Base-by-base conservation (phyloP, 2,888 invertebrate genomes). In the Spodoptera littoralis region DNA sequence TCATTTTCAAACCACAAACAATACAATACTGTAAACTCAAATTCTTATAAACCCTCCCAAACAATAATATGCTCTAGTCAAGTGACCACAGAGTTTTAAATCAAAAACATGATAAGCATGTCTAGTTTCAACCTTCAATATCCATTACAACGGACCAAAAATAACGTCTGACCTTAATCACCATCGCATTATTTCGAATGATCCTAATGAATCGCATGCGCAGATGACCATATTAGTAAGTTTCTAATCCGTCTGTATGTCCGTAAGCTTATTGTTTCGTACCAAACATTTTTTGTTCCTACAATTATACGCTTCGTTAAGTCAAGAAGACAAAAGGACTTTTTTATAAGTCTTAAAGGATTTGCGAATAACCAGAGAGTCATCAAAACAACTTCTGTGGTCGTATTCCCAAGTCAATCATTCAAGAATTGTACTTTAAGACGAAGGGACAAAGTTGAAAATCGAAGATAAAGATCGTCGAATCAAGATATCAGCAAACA, bases 401-500 rank as follows among this genome's bases (percentile, higher is more conserved):
- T 70, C 66, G 73, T 80, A 77, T 79, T 80, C 72, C 71, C 73
- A 76, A 60, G 11, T 12, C 61, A 24, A 2, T 1, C 22, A 8
- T 47, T 1, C 43, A 11, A 81, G 64, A 73, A 67, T 8, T 62
- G 24, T 56, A 60, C 73, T 67, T 49, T 79, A 76, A 60, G 0
- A 0, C 12, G 0, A 18, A 45, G 2, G 0, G 0, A 11, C 56
- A 78, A 59, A 65, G 71, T 46, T 56, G 55, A 53, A 60, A 56
- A 64, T 77, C 52, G 52, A 42, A 48, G 60, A 59, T 53, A 30
- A 53, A 70, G 64, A 75, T 76, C 70, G 66, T 57, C 56, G 59
- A 73, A 84, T 84, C 83, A 79, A 78, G 87, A 86, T 86, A 86
- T 84, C 81, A 82, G 80, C 82, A 79, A 84, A 88, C 88, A 87